Evolutionary conservation across 1,140 invertebrate species (phyloP).

Genomic region (Coboldia fuscipes): DNA sequence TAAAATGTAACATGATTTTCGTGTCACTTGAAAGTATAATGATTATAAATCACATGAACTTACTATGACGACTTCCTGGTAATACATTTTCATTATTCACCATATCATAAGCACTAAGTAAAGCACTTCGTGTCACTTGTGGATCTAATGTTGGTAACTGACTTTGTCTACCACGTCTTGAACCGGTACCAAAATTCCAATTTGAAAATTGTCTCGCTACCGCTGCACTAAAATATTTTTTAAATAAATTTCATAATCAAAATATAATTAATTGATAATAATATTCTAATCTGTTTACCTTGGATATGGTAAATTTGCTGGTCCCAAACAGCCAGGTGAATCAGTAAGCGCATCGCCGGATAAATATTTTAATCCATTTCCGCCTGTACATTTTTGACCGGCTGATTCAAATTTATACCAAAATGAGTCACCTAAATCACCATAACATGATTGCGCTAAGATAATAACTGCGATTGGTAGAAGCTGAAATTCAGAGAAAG

Average conservation of each 20-base stretch:
- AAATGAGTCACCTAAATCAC: too few species aligned
- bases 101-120: slow-evolving; percentile 37
- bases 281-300: slow-evolving; percentile 30
- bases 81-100: slow-evolving; percentile 20
- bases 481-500: too few species aligned
- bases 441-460: too few species aligned
- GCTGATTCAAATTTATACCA: too few species aligned
- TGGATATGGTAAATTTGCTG: slow-evolving; percentile 59
- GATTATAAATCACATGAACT: too few species aligned
- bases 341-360: slow-evolving; percentile 68
- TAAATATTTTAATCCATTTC: slow-evolving; percentile 47
- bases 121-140: slow-evolving; percentile 39
- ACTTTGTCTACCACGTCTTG: slow-evolving; percentile 15
- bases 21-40: too few species aligned
- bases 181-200: slow-evolving; percentile 20
- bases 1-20: background rate
- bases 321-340: slow-evolving; percentile 48
- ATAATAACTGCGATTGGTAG: too few species aligned
- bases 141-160: slow-evolving; percentile 39
- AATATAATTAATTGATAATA: background rate
- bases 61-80: background rate
- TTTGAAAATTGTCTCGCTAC: slow-evolving; percentile 34
- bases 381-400: slow-evolving; percentile 29
- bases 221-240: slow-evolving; percentile 28
- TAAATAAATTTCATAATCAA: background rate